These are phyloP conservation scores for Phoebastria nigripes DNA, from an alignment of 2,797 vertebrate genomes.

Conservation along the genomic window DNA sequence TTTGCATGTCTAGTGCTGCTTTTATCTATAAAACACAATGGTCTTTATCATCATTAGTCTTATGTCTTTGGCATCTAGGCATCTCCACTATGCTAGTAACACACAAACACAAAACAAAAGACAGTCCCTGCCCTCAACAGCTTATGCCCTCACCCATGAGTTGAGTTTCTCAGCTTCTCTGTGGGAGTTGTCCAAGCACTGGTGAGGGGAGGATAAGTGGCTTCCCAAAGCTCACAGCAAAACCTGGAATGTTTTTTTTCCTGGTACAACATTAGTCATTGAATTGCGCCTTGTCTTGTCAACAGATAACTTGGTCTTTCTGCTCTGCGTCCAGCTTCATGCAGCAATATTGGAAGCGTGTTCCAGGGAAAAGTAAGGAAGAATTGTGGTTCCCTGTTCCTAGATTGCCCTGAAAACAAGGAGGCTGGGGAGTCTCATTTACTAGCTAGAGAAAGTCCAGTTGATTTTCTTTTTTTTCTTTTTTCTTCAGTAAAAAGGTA, in stretches of 20 bases:
- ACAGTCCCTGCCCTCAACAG: neutral
- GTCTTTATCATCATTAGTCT: fast-evolving
- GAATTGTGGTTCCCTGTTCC: neutral
- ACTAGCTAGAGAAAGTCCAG: neutral
- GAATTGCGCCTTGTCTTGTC: neutral
- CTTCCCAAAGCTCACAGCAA: neutral
- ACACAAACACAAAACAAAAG: neutral
- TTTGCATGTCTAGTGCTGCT: neutral
- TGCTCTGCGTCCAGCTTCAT: neutral
- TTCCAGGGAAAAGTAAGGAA: neutral
- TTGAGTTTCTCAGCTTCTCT: neutral
- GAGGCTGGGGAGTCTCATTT: neutral
- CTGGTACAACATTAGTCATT: neutral
- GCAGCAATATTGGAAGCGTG: neutral
- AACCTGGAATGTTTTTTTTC: neutral
- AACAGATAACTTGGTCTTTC: neutral
- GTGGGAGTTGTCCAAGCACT: neutral
- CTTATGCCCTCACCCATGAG: neutral
- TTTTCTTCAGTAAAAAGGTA: neutral
- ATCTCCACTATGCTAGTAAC: fast-evolving
- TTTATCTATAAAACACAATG: neutral
- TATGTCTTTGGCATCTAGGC: no score
- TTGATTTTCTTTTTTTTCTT: neutral
- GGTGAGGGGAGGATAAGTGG: neutral
- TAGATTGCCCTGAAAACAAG: neutral